phyloP scores from a whole-genome alignment of 2,113 vertebrate species.

The Gulo gulo region DNA sequence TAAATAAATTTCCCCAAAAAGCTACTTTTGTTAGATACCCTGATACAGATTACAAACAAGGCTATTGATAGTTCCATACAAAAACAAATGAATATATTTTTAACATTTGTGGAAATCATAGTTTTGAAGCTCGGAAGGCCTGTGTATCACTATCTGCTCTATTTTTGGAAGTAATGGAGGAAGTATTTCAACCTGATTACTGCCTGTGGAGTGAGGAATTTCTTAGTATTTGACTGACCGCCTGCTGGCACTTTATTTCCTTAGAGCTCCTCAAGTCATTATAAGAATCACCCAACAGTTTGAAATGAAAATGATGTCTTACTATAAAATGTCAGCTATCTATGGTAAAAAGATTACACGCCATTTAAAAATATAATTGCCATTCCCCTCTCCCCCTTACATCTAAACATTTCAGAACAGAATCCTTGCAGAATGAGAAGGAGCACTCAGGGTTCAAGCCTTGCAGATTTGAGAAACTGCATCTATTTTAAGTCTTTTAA shows the following conservation, averaged over 20 bases:
- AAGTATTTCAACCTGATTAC: slow-evolving; percentile 74
- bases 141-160: slow-evolving; percentile 57
- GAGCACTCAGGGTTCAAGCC: neutral
- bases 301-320: slow-evolving; percentile 73
- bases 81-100: slow-evolving; percentile 48
- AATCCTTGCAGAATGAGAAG: neutral
- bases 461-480: neutral
- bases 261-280: slow-evolving; percentile 62
- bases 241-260: slow-evolving; percentile 69
- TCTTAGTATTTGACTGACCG: slow-evolving; percentile 72
- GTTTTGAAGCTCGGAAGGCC: slow-evolving; percentile 18
- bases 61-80: neutral
- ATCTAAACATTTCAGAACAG: neutral
- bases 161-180: slow-evolving; percentile 66
- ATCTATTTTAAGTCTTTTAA: neutral
- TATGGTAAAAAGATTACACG: slow-evolving; percentile 51
- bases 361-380: slow-evolving; percentile 63
- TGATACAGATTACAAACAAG: neutral
- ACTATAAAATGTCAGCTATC: slow-evolving; percentile 62
- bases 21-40: neutral
- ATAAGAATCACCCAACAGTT: slow-evolving; percentile 70
- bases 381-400: neutral
- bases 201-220: slow-evolving; percentile 71
- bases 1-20: neutral
- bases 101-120: slow-evolving; percentile 44